phyloP scores from a whole-genome alignment of 2,113 vertebrate species.

The Mus spicilegus region DNA sequence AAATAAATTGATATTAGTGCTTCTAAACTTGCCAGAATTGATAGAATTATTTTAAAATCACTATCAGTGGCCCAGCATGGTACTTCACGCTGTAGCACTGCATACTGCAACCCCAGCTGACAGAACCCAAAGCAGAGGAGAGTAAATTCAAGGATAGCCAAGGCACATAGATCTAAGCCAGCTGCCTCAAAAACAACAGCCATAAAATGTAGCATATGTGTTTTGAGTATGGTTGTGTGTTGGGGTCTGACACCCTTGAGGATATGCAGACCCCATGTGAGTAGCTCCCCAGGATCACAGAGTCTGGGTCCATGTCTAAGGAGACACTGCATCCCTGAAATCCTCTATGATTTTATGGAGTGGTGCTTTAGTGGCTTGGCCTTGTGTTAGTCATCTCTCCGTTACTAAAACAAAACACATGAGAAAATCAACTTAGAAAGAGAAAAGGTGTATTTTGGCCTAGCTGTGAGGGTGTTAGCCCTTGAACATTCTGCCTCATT shows the following conservation, averaged over 20 bases:
- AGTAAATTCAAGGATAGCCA: background rate
- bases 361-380: background rate
- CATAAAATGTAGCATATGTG: background rate
- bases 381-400: background rate
- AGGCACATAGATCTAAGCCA: background rate
- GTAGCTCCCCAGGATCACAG: background rate
- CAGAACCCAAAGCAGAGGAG: background rate
- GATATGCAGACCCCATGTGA: background rate
- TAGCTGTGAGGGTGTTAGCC: background rate
- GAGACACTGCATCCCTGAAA: background rate
- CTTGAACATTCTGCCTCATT: background rate
- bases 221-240: background rate
- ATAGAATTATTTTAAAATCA: background rate
- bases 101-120: too few species aligned
- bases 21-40: background rate
- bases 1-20: background rate
- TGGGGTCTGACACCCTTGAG: background rate
- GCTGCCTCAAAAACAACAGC: background rate
- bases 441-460: background rate
- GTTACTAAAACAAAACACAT: background rate
- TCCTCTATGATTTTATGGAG: background rate
- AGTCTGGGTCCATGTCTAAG: background rate
- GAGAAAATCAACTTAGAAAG: background rate
- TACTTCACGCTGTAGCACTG: too few species aligned
- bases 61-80: background rate